Base-by-base conservation (phyloP, 2,113 vertebrate species). In the Callaeas wilsoni region DNA sequence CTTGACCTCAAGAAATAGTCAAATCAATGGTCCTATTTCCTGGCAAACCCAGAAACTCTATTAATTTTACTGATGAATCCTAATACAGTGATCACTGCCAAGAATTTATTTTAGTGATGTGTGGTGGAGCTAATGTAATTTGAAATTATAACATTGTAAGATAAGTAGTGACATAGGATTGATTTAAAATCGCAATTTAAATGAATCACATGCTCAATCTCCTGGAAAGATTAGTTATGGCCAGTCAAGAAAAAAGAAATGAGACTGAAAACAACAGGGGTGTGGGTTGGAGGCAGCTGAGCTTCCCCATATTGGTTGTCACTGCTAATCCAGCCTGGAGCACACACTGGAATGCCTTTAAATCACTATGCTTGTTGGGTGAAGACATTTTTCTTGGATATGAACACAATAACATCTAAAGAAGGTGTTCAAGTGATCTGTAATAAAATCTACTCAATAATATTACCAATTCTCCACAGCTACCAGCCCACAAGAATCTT, bases 171-270 rank as follows among this genome's bases (percentile, higher is more conserved):
- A 96, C 93, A 95, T 14, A 91, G 89, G 92, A 97, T 92, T 97
- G 97, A 98, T 97, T 98, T 97, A 97, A 97, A 96, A 96, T 92
- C 1, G 11, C 91, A 88, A 96, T 89, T 96, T 85, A 65, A 93
- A 83, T 92, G 80, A 96, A 94, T 96, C 93, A 95, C 92, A 94
- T 78, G 89, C 83, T 77, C 93, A 75, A 69, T 84, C 70, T 87
- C 60, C 88, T 56, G 82, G 95, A 96, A 97, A 94, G 88, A 95
- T 75, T 91, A 91, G 68, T 96, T 82, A 27, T 65, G 68, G 95
- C 73, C 94, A 90, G 87, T 52, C 62, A 90, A 93, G 94, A 94
- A 87, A 86, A 84, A 92, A 86, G 92, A 84, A 50, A 68, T 41
- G 65, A 82, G 91, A 76, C 50, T 49, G 73, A 59, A 88, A 92